These are phyloP conservation scores for Prolemur simus DNA, from an alignment of 2,113 vertebrate genomes.

Conservation along the genomic window DNA sequence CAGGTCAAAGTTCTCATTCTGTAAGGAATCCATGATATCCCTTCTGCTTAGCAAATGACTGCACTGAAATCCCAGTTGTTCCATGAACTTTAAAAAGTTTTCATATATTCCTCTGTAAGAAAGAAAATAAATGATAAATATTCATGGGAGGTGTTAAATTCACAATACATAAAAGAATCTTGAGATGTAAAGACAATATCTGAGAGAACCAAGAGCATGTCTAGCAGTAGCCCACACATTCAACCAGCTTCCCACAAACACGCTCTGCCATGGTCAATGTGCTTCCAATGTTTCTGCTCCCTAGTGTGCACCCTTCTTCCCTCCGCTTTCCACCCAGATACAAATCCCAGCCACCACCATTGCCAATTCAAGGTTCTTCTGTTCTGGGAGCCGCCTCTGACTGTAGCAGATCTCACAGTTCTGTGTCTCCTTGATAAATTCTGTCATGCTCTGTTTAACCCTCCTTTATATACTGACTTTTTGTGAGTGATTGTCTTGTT, in stretches of 20 bases:
- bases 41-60: slow-evolving; percentile 72
- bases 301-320: background rate
- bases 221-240: background rate
- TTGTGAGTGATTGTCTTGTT: background rate
- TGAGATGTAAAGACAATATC: background rate
- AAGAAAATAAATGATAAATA: background rate
- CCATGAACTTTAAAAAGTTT: slow-evolving; percentile 59
- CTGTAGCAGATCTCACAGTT: background rate
- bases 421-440: background rate
- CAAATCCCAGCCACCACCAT: background rate
- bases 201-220: background rate
- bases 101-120: slow-evolving; percentile 72
- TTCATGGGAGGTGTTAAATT: background rate
- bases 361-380: background rate
- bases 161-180: background rate
- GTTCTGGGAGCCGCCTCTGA: background rate
- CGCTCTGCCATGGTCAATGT: background rate
- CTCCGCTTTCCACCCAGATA: background rate
- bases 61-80: slow-evolving; percentile 76
- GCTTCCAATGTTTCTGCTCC: background rate
- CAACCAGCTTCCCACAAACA: background rate
- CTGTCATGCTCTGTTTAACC: background rate
- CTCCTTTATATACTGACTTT: background rate
- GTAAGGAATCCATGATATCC: slow-evolving; percentile 75
- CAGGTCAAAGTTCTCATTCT: slow-evolving; percentile 74